phyloP scores from a whole-genome alignment of 92 coral and sea anemone genomes.

The Palythoa caribaeorum region DNA sequence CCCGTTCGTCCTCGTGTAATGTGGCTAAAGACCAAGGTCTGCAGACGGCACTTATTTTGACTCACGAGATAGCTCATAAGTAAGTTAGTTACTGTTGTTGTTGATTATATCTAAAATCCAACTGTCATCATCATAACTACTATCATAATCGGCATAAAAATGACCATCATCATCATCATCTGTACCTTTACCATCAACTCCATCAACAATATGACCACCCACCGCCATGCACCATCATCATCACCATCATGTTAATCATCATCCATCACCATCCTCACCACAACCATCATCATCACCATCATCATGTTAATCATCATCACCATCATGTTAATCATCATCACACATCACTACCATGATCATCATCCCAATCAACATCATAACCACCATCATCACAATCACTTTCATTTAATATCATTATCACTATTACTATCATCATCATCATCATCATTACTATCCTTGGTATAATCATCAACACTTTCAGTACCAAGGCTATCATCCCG shows the following conservation, averaged over 20 bases:
- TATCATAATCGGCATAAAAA: background rate
- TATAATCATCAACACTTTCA: background rate
- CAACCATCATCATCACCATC: background rate
- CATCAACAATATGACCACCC: no score
- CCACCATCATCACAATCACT: background rate
- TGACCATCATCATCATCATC: background rate
- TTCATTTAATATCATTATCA: background rate
- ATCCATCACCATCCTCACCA: background rate
- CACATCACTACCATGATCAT: background rate
- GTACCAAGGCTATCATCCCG: background rate
- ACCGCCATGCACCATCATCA: background rate
- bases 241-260: background rate
- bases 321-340: background rate
- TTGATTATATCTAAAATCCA: no score
- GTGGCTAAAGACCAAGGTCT: constrained; percentile 60
- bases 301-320: background rate
- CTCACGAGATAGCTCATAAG: constrained; percentile 78
- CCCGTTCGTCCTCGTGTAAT: constrained; percentile 5
- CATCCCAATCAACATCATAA: background rate
- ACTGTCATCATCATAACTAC: background rate
- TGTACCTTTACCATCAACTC: background rate
- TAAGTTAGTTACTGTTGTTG: constrained; percentile 12
- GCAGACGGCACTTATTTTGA: constrained; percentile 60
- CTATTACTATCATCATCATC: background rate
- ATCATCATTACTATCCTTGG: background rate